Conservation (phyloP, 1,140 invertebrate genomes). For the Brachionus plicatilis region DNA sequence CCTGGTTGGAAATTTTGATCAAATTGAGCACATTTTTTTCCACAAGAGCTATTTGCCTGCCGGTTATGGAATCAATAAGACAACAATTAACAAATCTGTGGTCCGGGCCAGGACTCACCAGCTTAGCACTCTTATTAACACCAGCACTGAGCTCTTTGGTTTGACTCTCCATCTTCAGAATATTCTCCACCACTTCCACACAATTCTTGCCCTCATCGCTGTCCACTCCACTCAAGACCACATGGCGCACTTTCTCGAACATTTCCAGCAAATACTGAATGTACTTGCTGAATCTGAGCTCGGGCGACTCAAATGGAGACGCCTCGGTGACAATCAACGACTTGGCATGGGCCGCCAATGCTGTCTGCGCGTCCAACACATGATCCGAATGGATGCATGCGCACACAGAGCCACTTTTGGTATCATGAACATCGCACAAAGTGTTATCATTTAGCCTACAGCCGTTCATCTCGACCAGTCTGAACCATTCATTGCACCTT, state of each 20-base stretch:
- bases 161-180: not conserved
- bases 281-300: not conserved
- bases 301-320: not conserved
- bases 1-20: not conserved
- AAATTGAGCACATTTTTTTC: constrained; percentile 9
- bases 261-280: not conserved
- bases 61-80: constrained; percentile 33
- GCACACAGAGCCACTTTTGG: not conserved
- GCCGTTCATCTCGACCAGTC: constrained; percentile 1
- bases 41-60: not conserved
- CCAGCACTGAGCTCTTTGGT: not conserved
- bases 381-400: constrained; percentile 30
- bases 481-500: constrained; percentile 32
- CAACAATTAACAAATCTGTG: not conserved
- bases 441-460: constrained; percentile 21
- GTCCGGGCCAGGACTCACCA: not conserved
- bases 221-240: not conserved
- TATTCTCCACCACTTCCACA: not conserved
- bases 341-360: not conserved
- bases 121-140: not conserved
- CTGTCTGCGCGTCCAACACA: constrained; percentile 4
- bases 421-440: constrained; percentile 8
- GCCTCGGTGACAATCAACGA: not conserved
- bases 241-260: not conserved
- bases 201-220: not conserved